Percentiles rank a stretch among this genome's conserved stretches.
phyloP scores from a whole-genome alignment of 2,888 invertebrate genomes.

The Eupithecia insigniata region DNA sequence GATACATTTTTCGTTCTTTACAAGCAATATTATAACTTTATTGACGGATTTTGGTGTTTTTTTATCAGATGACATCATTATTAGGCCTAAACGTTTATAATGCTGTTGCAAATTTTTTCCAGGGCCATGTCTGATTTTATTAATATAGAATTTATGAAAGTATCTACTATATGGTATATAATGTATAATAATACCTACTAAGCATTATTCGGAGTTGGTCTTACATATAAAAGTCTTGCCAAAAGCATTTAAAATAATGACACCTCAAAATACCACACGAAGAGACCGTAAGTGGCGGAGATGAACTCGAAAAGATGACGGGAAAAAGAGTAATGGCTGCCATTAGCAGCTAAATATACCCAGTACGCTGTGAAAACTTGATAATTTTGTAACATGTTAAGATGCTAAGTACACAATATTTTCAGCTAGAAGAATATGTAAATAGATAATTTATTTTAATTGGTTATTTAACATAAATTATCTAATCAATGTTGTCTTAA shows the following conservation, averaged over 20 bases:
- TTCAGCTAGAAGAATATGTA: background rate
- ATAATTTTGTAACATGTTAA: background rate
- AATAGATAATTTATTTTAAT: background rate
- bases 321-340: constrained; percentile 40
- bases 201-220: background rate
- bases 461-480: no score
- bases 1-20: background rate
- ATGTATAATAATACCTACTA: background rate
- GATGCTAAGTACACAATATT: background rate
- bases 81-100: no score
- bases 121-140: no score
- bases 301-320: constrained; percentile 39
- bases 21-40: no score
- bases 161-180: no score
- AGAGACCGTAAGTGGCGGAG: constrained; percentile 32
- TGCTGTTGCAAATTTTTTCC: no score
- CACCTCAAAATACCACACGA: constrained; percentile 27
- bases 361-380: constrained; percentile 24
- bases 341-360: constrained; percentile 38
- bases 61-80: no score
- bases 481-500: no score
- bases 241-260: constrained; percentile 29
- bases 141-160: no score
- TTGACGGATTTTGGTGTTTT: no score
- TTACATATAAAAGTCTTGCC: background rate